phyloP scores from a whole-genome alignment of 2,113 vertebrate genomes.

The Scomber scombrus region DNA sequence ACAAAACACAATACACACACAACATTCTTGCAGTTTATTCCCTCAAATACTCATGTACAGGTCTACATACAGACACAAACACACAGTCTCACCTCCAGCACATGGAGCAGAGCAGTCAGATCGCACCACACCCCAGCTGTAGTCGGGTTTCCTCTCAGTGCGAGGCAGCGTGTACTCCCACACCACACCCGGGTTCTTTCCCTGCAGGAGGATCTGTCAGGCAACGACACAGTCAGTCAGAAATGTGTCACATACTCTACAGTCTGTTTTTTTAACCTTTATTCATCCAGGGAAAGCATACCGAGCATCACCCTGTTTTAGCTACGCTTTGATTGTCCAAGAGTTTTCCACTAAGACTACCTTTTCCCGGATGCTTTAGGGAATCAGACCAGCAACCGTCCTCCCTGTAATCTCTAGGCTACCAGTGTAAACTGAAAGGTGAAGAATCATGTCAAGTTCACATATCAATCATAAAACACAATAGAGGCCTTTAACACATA shows the following conservation, averaged over 20 bases:
- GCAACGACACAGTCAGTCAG: slow-evolving; percentile 28
- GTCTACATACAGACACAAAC: slow-evolving; percentile 15
- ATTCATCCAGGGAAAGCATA: neutral
- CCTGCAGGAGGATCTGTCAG: slow-evolving; percentile 93
- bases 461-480: neutral
- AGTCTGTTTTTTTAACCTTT: neutral
- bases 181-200: slow-evolving; percentile 93
- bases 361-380: neutral
- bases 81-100: slow-evolving; percentile 89
- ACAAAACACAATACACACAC: neutral
- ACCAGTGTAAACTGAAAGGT: neutral
- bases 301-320: neutral
- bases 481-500: neutral
- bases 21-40: neutral
- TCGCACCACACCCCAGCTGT: slow-evolving; percentile 91
- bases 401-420: neutral
- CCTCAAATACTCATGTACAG: neutral
- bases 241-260: neutral
- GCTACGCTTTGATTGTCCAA: neutral
- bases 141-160: slow-evolving; percentile 83
- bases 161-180: slow-evolving; percentile 95
- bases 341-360: neutral
- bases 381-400: neutral
- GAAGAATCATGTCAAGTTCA: neutral
- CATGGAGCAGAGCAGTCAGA: slow-evolving; percentile 93